Percentiles rank a stretch among this genome's conserved stretches.
phyloP scores from a whole-genome alignment of 2,113 vertebrate species.

The Potamarius usumacintae region DNA sequence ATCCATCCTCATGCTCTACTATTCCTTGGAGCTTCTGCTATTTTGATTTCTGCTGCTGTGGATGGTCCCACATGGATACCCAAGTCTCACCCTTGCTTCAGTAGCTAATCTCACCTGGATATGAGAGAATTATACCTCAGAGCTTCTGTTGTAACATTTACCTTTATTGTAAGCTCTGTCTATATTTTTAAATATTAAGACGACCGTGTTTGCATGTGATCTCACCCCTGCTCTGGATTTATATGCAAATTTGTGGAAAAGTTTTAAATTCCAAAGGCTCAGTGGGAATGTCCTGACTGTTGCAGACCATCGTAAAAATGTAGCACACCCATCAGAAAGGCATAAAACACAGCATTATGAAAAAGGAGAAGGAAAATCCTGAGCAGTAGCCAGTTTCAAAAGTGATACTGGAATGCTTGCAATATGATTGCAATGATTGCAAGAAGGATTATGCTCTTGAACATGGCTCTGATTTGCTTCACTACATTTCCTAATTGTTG shows the following conservation, averaged over 20 bases:
- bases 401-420: conserved; percentile 11
- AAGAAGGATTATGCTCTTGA: conserved; percentile 31
- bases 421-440: conserved; percentile 5
- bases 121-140: neutral
- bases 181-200: neutral
- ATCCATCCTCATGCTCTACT: neutral
- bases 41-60: neutral
- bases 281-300: neutral
- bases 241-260: neutral
- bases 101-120: neutral
- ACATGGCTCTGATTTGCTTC: neutral
- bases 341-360: conserved; percentile 1
- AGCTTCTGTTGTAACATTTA: neutral
- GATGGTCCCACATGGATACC: neutral
- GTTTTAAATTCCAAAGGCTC: neutral
- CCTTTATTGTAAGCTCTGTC: neutral
- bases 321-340: conserved; percentile 4
- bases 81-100: neutral
- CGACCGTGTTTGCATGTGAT: neutral
- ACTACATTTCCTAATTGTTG: conserved; percentile 25
- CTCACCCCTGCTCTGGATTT: neutral
- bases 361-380: conserved; percentile 19
- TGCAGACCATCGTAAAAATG: conserved; percentile 17
- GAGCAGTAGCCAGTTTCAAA: conserved; percentile 9
- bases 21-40: neutral